A percentile compares a stretch with the other conserved stretches of the same genome.
phyloP scores from a whole-genome alignment of 2,888 invertebrate genomes.

The Amblyjoppa proteus region DNA sequence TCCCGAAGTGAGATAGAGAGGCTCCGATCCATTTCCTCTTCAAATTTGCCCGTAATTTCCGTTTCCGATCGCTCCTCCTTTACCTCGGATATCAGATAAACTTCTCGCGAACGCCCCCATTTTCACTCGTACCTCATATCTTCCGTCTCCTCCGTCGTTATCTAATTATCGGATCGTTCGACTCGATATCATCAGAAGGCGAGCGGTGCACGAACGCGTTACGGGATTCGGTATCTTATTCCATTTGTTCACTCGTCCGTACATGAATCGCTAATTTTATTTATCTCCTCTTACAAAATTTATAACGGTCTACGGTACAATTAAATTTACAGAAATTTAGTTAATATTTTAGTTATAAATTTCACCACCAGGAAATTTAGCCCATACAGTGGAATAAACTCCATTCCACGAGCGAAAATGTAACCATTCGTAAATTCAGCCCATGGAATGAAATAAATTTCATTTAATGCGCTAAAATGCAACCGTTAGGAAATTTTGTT shows the following conservation, averaged over 20 bases:
- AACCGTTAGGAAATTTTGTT: no score
- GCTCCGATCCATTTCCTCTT: constrained; percentile 60
- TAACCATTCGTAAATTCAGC: no score
- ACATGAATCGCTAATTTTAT: no score
- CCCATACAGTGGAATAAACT: no score
- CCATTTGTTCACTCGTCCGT: background rate
- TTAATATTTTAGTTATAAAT: no score
- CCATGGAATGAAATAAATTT: no score
- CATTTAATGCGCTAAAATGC: no score
- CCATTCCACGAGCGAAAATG: no score
- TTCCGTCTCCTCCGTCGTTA: constrained; percentile 14
- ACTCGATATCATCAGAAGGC: constrained; percentile 32
- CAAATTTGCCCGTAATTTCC: constrained; percentile 63
- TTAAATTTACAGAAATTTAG: no score
- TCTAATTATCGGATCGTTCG: constrained; percentile 48
- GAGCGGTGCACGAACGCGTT: background rate
- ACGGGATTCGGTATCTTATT: background rate
- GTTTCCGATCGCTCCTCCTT: constrained; percentile 43
- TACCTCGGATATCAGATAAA: constrained; percentile 49
- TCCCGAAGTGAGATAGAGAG: constrained; percentile 43
- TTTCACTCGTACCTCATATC: constrained; percentile 17
- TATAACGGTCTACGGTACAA: no score
- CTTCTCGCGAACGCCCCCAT: constrained; percentile 40
- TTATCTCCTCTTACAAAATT: no score
- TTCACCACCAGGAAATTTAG: no score